Conservation (phyloP, 2,797 vertebrate genomes). For the Morelia viridis region DNA sequence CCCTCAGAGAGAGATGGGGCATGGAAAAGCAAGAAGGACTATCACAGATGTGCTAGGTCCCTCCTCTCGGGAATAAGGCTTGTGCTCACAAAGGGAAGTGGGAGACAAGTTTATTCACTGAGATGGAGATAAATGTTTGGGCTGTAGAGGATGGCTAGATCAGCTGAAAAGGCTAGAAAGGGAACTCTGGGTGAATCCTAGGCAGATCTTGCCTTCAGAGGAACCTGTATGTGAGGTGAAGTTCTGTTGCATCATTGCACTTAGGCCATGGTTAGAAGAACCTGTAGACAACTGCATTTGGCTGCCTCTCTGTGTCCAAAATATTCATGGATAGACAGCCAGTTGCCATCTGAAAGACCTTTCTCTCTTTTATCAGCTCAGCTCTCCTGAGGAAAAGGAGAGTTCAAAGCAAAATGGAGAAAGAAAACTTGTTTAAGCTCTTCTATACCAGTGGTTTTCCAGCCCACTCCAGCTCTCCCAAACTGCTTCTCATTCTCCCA, state of each 20-base stretch:
- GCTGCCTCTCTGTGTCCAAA: neutral
- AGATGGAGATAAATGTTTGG: neutral
- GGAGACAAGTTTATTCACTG: conserved; percentile 1
- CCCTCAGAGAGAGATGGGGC: neutral
- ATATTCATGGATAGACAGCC: neutral
- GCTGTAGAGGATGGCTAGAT: conserved; percentile 1
- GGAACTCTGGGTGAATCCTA: neutral
- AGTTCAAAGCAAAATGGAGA: neutral
- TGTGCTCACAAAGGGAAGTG: conserved; percentile 1
- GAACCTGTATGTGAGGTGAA: neutral
- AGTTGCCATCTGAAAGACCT: neutral
- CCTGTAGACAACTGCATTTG: neutral
- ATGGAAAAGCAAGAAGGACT: neutral
- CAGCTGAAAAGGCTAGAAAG: neutral
- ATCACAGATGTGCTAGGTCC: neutral
- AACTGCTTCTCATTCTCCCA: neutral
- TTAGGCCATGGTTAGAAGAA: neutral
- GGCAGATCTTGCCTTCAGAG: neutral
- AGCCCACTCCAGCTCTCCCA: neutral
- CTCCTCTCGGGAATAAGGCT: neutral
- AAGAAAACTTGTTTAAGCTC: neutral
- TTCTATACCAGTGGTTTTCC: neutral
- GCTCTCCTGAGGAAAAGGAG: neutral
- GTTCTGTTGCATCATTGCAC: neutral
- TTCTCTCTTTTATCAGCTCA: neutral